phyloP scores from a whole-genome alignment of 2,888 invertebrate genomes.

The Hoplodrina blanda region DNA sequence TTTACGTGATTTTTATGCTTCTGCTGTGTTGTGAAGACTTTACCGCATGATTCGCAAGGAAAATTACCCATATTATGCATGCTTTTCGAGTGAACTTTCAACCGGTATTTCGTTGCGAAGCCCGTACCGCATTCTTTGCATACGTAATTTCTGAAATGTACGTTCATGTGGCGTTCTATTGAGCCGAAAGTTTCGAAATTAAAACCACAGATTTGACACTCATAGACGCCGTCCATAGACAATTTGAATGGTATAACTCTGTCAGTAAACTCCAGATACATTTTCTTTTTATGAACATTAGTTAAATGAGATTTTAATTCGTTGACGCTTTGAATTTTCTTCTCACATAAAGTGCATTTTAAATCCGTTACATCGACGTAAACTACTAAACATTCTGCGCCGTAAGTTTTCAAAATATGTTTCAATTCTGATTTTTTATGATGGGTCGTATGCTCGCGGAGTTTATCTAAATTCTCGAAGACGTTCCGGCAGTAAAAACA shows the following conservation, averaged over 20 bases:
- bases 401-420: conserved; percentile 73
- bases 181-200: conserved; percentile 84
- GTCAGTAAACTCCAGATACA: conserved; percentile 74
- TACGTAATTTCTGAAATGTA: conserved; percentile 82
- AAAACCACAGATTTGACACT: conserved; percentile 81
- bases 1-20: conserved; percentile 80
- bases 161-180: conserved; percentile 85
- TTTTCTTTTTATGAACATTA: conserved; percentile 76
- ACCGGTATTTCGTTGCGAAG: conserved; percentile 79
- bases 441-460: conserved; percentile 70
- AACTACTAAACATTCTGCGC: conserved; percentile 78
- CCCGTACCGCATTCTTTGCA: conserved; percentile 84
- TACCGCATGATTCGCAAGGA: conserved; percentile 79
- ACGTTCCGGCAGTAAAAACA: conserved; percentile 82
- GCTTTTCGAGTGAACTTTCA: conserved; percentile 80
- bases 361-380: conserved; percentile 82
- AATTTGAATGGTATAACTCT: conserved; percentile 82
- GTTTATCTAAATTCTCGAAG: conserved; percentile 72
- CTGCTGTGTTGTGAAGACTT: conserved; percentile 74
- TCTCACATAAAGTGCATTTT: conserved; percentile 76
- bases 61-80: conserved; percentile 75
- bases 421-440: conserved; percentile 69
- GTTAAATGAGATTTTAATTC: conserved; percentile 78
- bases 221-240: conserved; percentile 68
- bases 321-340: conserved; percentile 67